phyloP scores from a whole-genome alignment of 2,888 invertebrate species.

The Pyralis farinalis region DNA sequence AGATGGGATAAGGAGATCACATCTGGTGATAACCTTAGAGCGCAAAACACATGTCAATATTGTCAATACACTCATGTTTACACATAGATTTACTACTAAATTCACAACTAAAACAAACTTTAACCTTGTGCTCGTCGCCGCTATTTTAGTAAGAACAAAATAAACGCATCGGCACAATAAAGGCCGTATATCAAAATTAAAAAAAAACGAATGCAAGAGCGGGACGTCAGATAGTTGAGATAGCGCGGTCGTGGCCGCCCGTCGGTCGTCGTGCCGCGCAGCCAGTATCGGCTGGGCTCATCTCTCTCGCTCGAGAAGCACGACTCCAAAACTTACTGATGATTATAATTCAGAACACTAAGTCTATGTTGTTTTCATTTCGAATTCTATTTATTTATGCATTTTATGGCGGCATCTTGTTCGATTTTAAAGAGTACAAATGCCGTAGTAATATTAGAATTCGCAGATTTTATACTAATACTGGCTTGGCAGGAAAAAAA shows the following conservation, averaged over 20 bases:
- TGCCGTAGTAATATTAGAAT: too few relatives aligned
- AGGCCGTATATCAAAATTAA: constrained; percentile 38
- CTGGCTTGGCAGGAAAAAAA: too few relatives aligned
- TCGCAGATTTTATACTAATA: too few relatives aligned
- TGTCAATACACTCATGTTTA: too few relatives aligned
- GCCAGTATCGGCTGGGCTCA: constrained; percentile 41
- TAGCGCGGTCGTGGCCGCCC: constrained; percentile 33
- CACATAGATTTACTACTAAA: too few relatives aligned
- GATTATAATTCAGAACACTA: constrained; percentile 28
- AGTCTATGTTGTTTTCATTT: constrained; percentile 8
- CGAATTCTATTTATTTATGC: not conserved
- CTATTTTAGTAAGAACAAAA: constrained; percentile 23
- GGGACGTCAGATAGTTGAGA: constrained; percentile 43
- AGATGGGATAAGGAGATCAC: too few relatives aligned
- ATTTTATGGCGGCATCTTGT: not conserved
- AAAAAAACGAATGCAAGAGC: constrained; percentile 34
- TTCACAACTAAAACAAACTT: too few relatives aligned
- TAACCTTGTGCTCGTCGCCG: constrained; percentile 2
- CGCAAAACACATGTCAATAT: too few relatives aligned
- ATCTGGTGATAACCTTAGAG: too few relatives aligned
- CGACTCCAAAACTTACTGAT: constrained; percentile 35
- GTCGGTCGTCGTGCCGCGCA: constrained; percentile 35
- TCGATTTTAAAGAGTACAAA: not conserved
- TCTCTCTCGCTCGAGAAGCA: constrained; percentile 37
- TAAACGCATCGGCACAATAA: constrained; percentile 32